Conservation (phyloP, 2,113 vertebrate genomes). For the Bostrychus sinensis region DNA sequence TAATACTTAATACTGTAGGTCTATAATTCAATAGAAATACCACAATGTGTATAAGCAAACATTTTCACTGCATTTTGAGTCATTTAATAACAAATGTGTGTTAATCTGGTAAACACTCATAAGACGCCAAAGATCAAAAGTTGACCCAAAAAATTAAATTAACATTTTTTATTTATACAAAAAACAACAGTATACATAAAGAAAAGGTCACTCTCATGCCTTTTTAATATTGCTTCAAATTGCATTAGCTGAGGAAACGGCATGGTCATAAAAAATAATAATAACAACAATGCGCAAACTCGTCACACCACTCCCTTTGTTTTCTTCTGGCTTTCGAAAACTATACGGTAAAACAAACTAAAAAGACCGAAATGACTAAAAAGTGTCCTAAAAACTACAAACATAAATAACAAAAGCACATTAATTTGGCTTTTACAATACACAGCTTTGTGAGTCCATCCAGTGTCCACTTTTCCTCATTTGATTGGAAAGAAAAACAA, state of each 20-base stretch:
- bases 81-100: too few relatives aligned
- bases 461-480: slow-evolving; percentile 80
- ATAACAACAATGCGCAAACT: slow-evolving; percentile 45
- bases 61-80: too few relatives aligned
- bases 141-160: slow-evolving; percentile 3
- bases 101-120: too few relatives aligned
- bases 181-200: slow-evolving; percentile 71
- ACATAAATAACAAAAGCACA: slow-evolving; percentile 82
- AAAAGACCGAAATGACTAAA: slow-evolving; percentile 53
- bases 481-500: slow-evolving; percentile 66
- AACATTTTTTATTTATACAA: slow-evolving; percentile 71
- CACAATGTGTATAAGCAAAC: background rate
- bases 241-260: slow-evolving; percentile 72
- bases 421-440: slow-evolving; percentile 80
- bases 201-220: slow-evolving; percentile 67
- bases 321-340: slow-evolving; percentile 66
- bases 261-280: slow-evolving; percentile 58
- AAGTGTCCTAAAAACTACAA: slow-evolving; percentile 73
- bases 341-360: slow-evolving; percentile 63
- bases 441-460: slow-evolving; percentile 81
- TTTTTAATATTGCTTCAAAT: slow-evolving; percentile 75
- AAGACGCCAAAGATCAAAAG: background rate
- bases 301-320: slow-evolving; percentile 68
- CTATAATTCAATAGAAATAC: background rate
- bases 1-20: background rate